Base-by-base conservation (phyloP, 2,888 invertebrate species). In the Synergus japonicus region DNA sequence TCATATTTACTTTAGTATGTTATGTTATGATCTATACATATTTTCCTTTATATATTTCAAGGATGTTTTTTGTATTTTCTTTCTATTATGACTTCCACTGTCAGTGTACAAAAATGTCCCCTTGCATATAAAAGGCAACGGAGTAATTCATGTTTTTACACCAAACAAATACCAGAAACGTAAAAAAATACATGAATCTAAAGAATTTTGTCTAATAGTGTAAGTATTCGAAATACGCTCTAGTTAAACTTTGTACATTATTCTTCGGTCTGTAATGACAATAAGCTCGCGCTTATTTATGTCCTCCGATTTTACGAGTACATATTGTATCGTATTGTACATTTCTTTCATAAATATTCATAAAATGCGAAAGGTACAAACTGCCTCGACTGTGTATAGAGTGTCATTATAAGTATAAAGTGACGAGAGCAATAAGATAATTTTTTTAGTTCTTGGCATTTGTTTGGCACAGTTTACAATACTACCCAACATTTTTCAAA, bases 281-380 rank as follows among this genome's bases (percentile, higher is more conserved):
- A 89, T 89, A 89, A 89, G 81, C 85, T 83, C 84, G 81, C 82
- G 81, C 84, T 86, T 82, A 83, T 87, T 86, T 85, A 83, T 83
- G 86, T 79, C 81, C 86, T 85, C 85, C 73, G 73, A 73, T 73
- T 73, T 73, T 54, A 73, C 73, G 73, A 73, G 73, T 73, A 73
- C 73, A 73, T 73, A 73, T 69, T 69, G 22, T 69, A 69, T 49
- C 69, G 69, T 73, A 73, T 73, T 73, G 49, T 73, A 73, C 73
- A 73, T 73, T 73, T 73, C 73, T 73, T 73, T 73, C 54, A 73
- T 73, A 73, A 73, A 29, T 73, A 73, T 73, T 73, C 73, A 73
- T 73, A 73, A 73, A 73, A 73, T 49, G 46, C 65, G 43, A 66
- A 73, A 58, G 73, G 73, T 73, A 73, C 37, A 73, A 73, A 73